A percentile compares a stretch with the other conserved stretches of the same genome.
Conservation (phyloP, 2,888 invertebrate genomes). For the Cheiracanthium punctorium region DNA sequence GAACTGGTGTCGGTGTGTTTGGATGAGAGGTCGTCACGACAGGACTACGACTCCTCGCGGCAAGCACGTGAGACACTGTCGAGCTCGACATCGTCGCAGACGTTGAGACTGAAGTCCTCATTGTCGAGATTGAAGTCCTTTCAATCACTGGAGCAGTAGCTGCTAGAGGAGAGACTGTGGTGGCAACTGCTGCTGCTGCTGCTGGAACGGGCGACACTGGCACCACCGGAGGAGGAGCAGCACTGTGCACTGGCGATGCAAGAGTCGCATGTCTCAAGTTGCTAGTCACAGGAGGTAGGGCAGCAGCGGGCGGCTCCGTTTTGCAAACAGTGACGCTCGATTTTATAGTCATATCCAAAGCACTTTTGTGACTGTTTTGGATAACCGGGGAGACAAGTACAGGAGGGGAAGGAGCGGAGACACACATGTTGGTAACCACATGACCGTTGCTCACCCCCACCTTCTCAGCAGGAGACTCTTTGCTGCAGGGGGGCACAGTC, state of each 20-base stretch:
- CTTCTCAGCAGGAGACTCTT: constrained; percentile 35
- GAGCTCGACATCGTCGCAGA: constrained; percentile 20
- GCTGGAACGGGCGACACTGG: constrained; percentile 32
- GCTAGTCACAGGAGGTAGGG: constrained; percentile 40
- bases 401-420: constrained; percentile 31
- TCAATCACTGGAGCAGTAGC: background rate
- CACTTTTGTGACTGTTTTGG: constrained; percentile 46
- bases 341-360: constrained; percentile 60
- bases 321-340: constrained; percentile 32
- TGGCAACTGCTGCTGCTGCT: background rate
- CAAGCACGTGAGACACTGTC: constrained; percentile 10
- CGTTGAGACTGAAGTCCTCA: constrained; percentile 29
- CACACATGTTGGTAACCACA: background rate
- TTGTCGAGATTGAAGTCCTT: constrained; percentile 24
- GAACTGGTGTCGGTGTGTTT: constrained; percentile 62
- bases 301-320: constrained; percentile 38
- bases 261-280: constrained; percentile 45
- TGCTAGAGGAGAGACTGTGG: background rate
- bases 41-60: constrained; percentile 43
- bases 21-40: constrained; percentile 47
- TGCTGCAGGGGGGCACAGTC: constrained; percentile 16
- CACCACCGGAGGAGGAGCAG: constrained; percentile 11
- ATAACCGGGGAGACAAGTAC: constrained; percentile 26
- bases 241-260: constrained; percentile 34
- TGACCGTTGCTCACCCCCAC: constrained; percentile 48